These are phyloP conservation scores for Sandelia bainsii DNA, from an alignment of 2,797 vertebrate species.

Conservation along the genomic window DNA sequence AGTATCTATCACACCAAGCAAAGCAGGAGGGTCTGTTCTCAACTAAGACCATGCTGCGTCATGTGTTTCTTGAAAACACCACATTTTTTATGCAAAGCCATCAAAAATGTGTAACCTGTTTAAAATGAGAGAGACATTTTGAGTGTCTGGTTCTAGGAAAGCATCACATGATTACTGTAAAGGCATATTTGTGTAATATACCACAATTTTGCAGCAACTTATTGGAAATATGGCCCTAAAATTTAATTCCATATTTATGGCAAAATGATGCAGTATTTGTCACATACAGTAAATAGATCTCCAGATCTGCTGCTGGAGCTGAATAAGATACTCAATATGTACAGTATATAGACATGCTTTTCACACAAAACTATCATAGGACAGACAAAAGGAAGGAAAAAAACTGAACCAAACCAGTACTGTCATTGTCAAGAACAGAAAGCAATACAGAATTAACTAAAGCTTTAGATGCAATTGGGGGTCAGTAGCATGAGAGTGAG, in stretches of 20 bases:
- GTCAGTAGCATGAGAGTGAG: not conserved
- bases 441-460: not conserved
- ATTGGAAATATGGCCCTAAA: not conserved
- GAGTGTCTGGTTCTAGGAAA: not conserved
- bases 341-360: constrained; percentile 20
- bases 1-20: constrained; percentile 68
- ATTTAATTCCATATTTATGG: constrained; percentile 3
- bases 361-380: constrained; percentile 19
- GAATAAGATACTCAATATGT: constrained; percentile 40
- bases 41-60: constrained; percentile 48
- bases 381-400: not conserved
- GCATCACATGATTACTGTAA: not conserved
- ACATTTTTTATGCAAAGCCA: constrained; percentile 47
- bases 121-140: not conserved
- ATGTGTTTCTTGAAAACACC: constrained; percentile 44
- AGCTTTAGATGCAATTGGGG: not conserved
- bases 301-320: constrained; percentile 21
- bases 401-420: constrained; percentile 3
- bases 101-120: constrained; percentile 22
- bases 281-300: constrained; percentile 19
- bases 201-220: not conserved
- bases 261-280: constrained; percentile 44
- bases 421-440: constrained; percentile 7
- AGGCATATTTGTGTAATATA: not conserved
- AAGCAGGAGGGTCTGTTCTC: constrained; percentile 55